Evolutionary conservation across 2,113 vertebrate species (phyloP).

Genomic region (Laterallus jamaicensis): DNA sequence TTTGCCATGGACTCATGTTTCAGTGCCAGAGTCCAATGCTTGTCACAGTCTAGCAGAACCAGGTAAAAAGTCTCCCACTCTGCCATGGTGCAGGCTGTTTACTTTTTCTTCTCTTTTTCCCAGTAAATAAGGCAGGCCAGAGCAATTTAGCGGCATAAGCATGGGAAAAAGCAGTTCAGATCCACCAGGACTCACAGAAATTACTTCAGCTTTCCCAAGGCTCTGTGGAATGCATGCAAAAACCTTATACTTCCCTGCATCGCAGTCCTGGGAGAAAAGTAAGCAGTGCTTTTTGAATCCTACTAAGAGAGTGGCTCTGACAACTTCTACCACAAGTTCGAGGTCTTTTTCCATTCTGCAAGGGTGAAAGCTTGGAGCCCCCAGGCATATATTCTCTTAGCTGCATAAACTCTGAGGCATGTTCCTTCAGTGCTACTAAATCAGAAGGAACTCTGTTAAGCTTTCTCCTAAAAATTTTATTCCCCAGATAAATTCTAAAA

Average conservation of each 20-base stretch:
- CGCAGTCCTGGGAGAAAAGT: neutral
- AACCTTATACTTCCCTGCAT: neutral
- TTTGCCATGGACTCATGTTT: neutral
- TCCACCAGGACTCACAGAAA: neutral
- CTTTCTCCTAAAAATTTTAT: neutral
- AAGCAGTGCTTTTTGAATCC: neutral
- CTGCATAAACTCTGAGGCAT: neutral
- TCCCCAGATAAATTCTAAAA: neutral
- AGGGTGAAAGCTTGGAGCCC: neutral
- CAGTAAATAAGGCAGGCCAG: neutral
- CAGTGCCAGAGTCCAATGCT: fast-evolving
- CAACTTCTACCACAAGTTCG: neutral
- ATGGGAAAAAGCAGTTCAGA: neutral
- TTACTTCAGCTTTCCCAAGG: fast-evolving
- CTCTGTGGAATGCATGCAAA: neutral
- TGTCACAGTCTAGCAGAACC: neutral
- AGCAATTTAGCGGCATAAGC: neutral
- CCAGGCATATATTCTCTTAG: neutral
- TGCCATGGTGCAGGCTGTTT: neutral
- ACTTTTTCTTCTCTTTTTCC: neutral
- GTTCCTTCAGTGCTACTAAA: neutral
- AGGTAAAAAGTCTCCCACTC: neutral
- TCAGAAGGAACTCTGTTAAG: neutral
- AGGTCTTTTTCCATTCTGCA: neutral
- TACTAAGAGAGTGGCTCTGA: neutral